These are phyloP conservation scores for Melieria picta DNA, from an alignment of 2,888 invertebrate genomes.

Conservation along the genomic window DNA sequence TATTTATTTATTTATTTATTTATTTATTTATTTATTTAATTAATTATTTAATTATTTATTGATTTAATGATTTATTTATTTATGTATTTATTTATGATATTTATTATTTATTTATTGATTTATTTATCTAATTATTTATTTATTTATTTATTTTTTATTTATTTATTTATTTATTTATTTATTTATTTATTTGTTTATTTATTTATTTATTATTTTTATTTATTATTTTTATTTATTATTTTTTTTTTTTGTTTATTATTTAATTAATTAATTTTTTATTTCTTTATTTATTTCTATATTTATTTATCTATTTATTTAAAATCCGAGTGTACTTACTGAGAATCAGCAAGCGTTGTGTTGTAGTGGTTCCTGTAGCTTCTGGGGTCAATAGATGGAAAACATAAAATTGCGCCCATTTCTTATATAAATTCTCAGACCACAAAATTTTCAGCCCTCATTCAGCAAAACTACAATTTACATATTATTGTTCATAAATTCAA, in stretches of 20 bases:
- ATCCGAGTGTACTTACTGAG: too few species aligned
- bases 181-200: constrained; percentile 15
- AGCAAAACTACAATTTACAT: too few species aligned
- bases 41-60: constrained; percentile 33
- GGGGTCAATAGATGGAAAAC: too few species aligned
- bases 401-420: too few species aligned
- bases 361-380: too few species aligned
- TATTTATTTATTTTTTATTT: constrained; percentile 19
- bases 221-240: background rate
- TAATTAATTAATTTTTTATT: constrained; percentile 16
- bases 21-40: constrained; percentile 17
- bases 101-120: constrained; percentile 9
- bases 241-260: background rate
- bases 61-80: constrained; percentile 16
- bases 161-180: constrained; percentile 33
- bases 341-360: too few species aligned
- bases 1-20: constrained; percentile 1
- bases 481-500: too few species aligned
- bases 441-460: too few species aligned
- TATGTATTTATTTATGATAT: background rate
- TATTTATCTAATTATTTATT: background rate
- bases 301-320: too few species aligned
- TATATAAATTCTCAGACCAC: too few species aligned
- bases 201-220: too few species aligned
- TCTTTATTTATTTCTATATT: background rate